Evolutionary conservation across 1,140 invertebrate genomes (phyloP).

Genomic region (Ostrea denselamellosa): DNA sequence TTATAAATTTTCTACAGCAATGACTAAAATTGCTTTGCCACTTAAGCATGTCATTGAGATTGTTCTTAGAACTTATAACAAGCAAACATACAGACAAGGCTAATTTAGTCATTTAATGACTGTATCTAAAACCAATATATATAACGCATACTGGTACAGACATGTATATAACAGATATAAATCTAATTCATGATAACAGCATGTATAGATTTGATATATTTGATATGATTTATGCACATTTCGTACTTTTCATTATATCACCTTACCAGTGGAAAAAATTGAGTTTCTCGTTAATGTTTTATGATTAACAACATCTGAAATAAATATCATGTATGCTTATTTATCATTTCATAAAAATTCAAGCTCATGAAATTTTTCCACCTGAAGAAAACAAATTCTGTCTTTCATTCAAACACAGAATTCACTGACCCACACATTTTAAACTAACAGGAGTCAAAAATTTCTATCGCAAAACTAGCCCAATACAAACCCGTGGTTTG

Average conservation of each 20-base stretch:
- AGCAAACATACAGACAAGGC: background rate
- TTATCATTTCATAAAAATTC: background rate
- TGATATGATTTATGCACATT: background rate
- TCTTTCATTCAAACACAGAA: background rate
- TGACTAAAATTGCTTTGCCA: too few species aligned
- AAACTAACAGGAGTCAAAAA: background rate
- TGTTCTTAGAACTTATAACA: background rate
- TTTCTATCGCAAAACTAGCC: background rate
- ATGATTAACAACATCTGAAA: constrained; percentile 36
- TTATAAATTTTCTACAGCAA: background rate
- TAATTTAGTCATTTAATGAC: background rate
- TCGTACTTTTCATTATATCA: background rate
- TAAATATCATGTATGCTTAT: background rate
- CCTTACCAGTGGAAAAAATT: constrained; percentile 30
- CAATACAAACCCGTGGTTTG: constrained; percentile 11
- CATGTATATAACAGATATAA: background rate
- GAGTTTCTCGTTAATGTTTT: constrained; percentile 17
- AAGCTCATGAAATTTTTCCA: background rate
- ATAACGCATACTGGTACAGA: background rate
- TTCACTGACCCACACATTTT: background rate
- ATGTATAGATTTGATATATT: background rate
- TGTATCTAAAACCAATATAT: background rate
- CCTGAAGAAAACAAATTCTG: background rate
- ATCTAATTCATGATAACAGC: background rate
- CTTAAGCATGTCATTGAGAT: background rate